These are phyloP conservation scores for Pentalonia nigronervosa DNA, from an alignment of 1,140 invertebrate genomes.

Conservation along the genomic window DNA sequence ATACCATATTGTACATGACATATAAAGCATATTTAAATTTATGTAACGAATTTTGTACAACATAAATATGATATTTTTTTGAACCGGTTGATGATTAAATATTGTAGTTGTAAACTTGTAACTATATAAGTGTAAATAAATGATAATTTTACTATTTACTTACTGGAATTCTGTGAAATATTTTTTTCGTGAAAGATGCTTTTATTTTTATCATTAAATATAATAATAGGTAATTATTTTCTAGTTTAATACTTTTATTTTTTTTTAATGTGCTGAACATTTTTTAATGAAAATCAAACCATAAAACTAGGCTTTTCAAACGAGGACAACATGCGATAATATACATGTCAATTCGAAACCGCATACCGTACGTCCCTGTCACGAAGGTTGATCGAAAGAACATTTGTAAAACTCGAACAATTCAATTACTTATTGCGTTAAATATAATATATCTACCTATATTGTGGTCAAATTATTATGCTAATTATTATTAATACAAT, in stretches of 20 bases:
- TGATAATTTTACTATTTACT: not conserved
- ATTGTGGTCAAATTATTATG: slow-evolving; percentile 3
- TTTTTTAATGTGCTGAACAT: not conserved
- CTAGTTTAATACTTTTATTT: not conserved
- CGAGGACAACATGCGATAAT: not conserved
- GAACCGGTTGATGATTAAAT: not conserved
- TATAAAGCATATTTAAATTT: not conserved
- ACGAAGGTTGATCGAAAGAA: slow-evolving; percentile 25
- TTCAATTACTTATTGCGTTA: not conserved
- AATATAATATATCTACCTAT: not conserved
- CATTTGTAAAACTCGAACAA: not conserved
- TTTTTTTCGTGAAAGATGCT: not conserved
- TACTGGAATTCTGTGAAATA: not conserved
- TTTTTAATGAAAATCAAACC: not conserved
- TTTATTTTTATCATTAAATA: not conserved
- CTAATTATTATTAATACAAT: slow-evolving; percentile 2
- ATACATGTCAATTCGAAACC: not conserved
- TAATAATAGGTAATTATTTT: not conserved
- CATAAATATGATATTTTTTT: not conserved
- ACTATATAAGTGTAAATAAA: not conserved
- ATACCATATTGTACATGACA: not conserved
- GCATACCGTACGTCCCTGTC: slow-evolving; percentile 5
- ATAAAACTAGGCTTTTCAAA: not conserved
- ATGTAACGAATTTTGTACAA: not conserved
- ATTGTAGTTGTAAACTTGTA: not conserved